These are phyloP conservation scores for Diuraphis noxia DNA, from an alignment of 1,140 invertebrate species.

Conservation along the genomic window DNA sequence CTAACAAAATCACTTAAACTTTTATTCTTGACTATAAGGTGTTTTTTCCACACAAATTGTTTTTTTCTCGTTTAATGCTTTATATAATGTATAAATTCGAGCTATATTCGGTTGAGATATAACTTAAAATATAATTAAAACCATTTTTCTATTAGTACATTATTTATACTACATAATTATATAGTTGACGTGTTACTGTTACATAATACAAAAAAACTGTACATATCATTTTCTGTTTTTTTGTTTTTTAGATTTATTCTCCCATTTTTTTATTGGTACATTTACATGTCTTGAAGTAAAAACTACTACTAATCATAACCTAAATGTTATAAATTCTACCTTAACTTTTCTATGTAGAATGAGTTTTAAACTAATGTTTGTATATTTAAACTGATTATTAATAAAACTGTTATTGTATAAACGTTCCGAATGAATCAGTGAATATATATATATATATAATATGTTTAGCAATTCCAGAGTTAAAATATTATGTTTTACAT, in stretches of 20 bases:
- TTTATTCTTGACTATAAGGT: background rate
- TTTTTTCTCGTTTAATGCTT: constrained; percentile 2
- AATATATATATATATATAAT: background rate
- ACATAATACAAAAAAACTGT: constrained; percentile 35
- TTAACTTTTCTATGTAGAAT: constrained; percentile 17
- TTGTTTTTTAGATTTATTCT: constrained; percentile 6
- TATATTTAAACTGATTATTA: constrained; percentile 16
- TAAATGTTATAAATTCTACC: background rate
- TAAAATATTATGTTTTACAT: constrained; percentile 2
- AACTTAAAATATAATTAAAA: background rate
- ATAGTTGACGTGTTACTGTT: constrained; percentile 41
- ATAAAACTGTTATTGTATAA: constrained; percentile 11
- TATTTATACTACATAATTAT: constrained; percentile 29
- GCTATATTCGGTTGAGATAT: background rate
- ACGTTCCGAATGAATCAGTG: background rate
- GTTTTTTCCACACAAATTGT: background rate
- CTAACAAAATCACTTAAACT: background rate
- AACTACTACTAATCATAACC: background rate
- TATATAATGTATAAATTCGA: constrained; percentile 11
- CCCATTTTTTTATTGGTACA: background rate
- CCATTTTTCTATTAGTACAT: background rate
- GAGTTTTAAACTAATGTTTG: constrained; percentile 22
- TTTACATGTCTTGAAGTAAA: constrained; percentile 21
- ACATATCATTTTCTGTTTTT: constrained; percentile 46
- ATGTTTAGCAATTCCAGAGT: background rate